Evolutionary conservation across 2,888 invertebrate genomes (phyloP), one percentile per base, ranked within the genome.

Genomic region (Alentia gelatinosa): DNA sequence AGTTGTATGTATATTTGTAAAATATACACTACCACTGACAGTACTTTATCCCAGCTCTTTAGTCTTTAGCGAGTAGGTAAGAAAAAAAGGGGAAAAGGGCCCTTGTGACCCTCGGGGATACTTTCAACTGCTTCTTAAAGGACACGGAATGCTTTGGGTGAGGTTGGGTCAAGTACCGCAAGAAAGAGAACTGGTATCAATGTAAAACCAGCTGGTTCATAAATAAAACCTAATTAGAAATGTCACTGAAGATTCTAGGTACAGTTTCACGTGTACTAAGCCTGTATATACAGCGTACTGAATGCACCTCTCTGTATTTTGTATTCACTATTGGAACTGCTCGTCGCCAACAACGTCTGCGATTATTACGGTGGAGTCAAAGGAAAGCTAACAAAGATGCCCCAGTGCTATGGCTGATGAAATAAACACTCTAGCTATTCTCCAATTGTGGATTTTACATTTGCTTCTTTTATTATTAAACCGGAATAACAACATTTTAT

Each of bases 121-220:
- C 15, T 33, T 30, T 30, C 74, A 74, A 33, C 3, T 56, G 19
- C 56, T 74, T 19, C 39, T 12, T 9, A 37, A 26, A 79, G 79
- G 39, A 79, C 39, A 79, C 79, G 79, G 79, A 79, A 79, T 79
- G 79, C 79, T 79, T 79, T 79, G 79, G 79, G 79, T 79, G 79
- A 39, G 79, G 39, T 37, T 79, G 39, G 79, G 79, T n/a, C 12
- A 33, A 75, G 9, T 75, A 75, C 75, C 75, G 35, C 35, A 9
- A 33, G 30, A 35, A 35, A 33, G n/a, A 63, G 5, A 5, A 9
- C 35, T 79, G 26, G 74, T 74, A 33, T 33, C 56, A 56, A 19
- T n/a, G 19, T 19, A 33, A 74, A 74, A 33, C n/a, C 19, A 74
- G 1, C 33, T 33, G 15, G 33, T 79, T 79, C 39, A 79, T 63